phyloP scores from a whole-genome alignment of 2,113 vertebrate genomes.

The Perca flavescens region DNA sequence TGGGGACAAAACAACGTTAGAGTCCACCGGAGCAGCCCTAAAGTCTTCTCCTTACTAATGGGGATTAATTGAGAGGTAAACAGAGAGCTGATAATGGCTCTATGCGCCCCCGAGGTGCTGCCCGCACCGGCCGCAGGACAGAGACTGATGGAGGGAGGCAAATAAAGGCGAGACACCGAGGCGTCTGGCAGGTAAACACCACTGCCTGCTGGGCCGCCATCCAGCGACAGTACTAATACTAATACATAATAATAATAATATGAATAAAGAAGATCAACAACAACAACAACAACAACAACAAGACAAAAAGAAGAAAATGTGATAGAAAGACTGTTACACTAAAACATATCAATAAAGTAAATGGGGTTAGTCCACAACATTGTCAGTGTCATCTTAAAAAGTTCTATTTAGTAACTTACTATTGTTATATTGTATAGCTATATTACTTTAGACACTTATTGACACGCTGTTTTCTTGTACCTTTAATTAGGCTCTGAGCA shows the following conservation, averaged over 20 bases:
- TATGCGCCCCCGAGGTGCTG: slow-evolving; percentile 41
- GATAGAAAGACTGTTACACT: neutral
- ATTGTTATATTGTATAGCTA: no score
- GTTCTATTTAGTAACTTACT: no score
- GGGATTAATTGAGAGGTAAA: slow-evolving; percentile 73
- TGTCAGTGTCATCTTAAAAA: neutral
- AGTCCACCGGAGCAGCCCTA: slow-evolving; percentile 32
- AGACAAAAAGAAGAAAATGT: no score
- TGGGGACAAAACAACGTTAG: slow-evolving; percentile 45
- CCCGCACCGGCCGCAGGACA: slow-evolving; percentile 49
- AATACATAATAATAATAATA: neutral
- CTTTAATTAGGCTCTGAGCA: no score
- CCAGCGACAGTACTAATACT: neutral
- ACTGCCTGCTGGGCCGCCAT: neutral
- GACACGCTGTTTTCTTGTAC: no score
- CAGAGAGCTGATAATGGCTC: slow-evolving; percentile 53
- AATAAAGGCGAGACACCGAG: slow-evolving; percentile 78
- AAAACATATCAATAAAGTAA: neutral
- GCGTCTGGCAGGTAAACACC: slow-evolving; percentile 55
- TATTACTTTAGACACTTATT: no score
- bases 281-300: no score
- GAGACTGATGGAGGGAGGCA: slow-evolving; percentile 62
- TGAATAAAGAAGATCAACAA: no score
- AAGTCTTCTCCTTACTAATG: slow-evolving; percentile 63
- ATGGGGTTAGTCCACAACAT: neutral